phyloP scores from a whole-genome alignment of 2,113 vertebrate species.

The Hemibagrus wyckioides region DNA sequence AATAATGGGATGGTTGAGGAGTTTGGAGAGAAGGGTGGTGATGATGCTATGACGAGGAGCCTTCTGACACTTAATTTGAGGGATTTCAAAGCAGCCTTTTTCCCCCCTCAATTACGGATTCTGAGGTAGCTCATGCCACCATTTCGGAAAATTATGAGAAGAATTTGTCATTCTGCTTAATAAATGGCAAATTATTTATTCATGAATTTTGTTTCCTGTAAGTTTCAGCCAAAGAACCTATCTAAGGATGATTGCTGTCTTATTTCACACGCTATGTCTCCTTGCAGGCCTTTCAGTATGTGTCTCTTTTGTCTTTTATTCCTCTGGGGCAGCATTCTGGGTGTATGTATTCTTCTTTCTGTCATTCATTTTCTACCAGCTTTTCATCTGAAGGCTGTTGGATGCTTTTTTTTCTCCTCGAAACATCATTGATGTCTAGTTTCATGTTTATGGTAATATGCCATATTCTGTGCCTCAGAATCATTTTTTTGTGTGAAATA shows the following conservation, averaged over 20 bases:
- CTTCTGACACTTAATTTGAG: conserved; percentile 52
- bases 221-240: conserved; percentile 50
- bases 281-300: conserved; percentile 10
- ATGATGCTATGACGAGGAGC: conserved; percentile 34
- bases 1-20: conserved; percentile 49
- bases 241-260: conserved; percentile 47
- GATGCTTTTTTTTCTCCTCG: neutral
- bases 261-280: conserved; percentile 44
- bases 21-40: conserved; percentile 3
- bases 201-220: conserved; percentile 58
- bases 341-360: conserved; percentile 37
- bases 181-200: conserved; percentile 66
- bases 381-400: conserved; percentile 21
- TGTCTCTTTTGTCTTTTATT: neutral
- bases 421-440: conserved; percentile 50
- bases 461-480: conserved; percentile 40
- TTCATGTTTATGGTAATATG: conserved; percentile 55
- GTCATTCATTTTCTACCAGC: conserved; percentile 28
- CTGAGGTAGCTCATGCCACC: conserved; percentile 53
- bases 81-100: conserved; percentile 51
- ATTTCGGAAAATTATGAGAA: conserved; percentile 49
- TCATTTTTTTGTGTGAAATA: conserved; percentile 42
- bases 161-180: conserved; percentile 64
- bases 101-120: conserved; percentile 49
- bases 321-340: neutral